Evolutionary conservation across 1,140 invertebrate genomes (phyloP).

Genomic region (Drosophila yakuba): DNA sequence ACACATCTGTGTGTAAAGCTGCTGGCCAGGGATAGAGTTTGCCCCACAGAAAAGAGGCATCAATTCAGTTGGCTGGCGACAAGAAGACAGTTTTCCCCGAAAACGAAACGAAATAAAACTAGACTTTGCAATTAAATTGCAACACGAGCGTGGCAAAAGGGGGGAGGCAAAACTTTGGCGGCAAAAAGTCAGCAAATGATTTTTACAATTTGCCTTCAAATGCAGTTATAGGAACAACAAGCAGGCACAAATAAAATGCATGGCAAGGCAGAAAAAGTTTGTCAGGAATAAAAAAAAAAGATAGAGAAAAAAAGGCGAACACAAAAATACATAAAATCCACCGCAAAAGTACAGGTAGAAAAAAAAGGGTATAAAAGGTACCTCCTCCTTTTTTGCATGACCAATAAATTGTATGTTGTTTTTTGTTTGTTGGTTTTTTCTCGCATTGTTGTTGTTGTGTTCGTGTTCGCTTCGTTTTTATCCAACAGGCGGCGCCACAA

Average conservation of each 20-base stretch:
- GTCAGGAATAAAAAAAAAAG: background rate
- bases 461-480: slow-evolving; percentile 29
- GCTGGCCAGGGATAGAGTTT: slow-evolving; percentile 1
- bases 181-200: slow-evolving; percentile 69
- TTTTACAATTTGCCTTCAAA: slow-evolving; percentile 58
- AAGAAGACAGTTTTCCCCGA: slow-evolving; percentile 38
- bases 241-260: slow-evolving; percentile 47
- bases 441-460: slow-evolving; percentile 1
- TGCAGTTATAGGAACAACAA: slow-evolving; percentile 42
- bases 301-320: background rate
- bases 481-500: slow-evolving; percentile 58
- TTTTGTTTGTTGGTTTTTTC: slow-evolving; percentile 15
- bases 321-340: slow-evolving; percentile 19
- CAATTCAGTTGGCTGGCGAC: slow-evolving; percentile 49
- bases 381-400: slow-evolving; percentile 18
- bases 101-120: slow-evolving; percentile 58
- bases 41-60: slow-evolving; percentile 28
- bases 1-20: background rate
- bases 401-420: slow-evolving; percentile 55
- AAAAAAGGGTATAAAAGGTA: slow-evolving; percentile 29
- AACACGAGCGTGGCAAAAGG: slow-evolving; percentile 1
- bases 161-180: slow-evolving; percentile 18
- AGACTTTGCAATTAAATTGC: slow-evolving; percentile 71
- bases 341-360: slow-evolving; percentile 44
- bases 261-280: slow-evolving; percentile 33